These are phyloP conservation scores for Caracal caracal DNA, from an alignment of 2,113 vertebrate genomes.

Conservation along the genomic window DNA sequence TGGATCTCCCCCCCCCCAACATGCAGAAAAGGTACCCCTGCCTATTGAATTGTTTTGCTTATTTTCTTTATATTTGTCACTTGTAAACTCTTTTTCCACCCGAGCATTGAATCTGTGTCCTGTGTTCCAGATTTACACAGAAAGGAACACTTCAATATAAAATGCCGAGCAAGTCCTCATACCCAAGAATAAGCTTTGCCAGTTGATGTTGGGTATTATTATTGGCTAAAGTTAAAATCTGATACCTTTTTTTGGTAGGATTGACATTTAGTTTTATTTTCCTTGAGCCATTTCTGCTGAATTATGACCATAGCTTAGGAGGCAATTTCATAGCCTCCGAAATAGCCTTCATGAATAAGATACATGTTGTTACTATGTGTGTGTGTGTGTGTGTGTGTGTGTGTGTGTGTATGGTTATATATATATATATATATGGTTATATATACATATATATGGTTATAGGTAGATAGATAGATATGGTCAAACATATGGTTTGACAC, in stretches of 20 bases:
- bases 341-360: neutral
- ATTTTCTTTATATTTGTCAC: neutral
- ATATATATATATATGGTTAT: no score
- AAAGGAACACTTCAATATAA: neutral
- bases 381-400: no score
- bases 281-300: neutral
- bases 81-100: neutral
- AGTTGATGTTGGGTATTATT: neutral
- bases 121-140: neutral
- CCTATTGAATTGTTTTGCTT: neutral
- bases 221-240: slow-evolving; percentile 62
- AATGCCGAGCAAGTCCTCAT: neutral
- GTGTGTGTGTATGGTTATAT: no score
- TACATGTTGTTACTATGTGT: neutral
- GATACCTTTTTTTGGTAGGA: neutral
- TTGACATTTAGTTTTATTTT: slow-evolving; percentile 34
- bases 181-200: slow-evolving; percentile 35
- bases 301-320: neutral
- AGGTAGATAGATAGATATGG: no score
- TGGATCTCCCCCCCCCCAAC: neutral
- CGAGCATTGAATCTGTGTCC: neutral
- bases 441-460: no score
- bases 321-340: neutral
- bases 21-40: neutral
- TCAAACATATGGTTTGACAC: neutral